Evolutionary conservation across 2,113 vertebrate species (phyloP), one percentile per base, ranked within the genome.

Genomic region (Neolamprologus fasciatus): DNA sequence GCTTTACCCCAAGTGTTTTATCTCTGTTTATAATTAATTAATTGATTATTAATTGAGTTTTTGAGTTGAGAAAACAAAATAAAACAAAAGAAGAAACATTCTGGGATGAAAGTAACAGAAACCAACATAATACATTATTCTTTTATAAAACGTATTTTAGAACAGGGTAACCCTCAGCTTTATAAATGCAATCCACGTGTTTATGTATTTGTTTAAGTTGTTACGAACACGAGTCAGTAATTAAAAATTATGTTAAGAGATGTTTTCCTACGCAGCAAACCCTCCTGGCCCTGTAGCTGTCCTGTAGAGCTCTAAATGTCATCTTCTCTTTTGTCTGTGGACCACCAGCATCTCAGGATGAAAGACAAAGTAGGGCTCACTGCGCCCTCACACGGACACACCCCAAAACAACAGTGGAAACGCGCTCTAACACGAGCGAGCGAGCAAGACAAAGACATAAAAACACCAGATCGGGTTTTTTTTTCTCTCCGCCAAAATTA

Each of bases 321-420:
- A 47, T 90, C 82, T 58, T 92, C 80, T 89, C 92, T 94, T 95
- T 96, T 94, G 94, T 96, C 91, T 94, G 87, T 35, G 87, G 87
- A 89, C 79, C 84, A 90, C 71, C 89, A 86, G 87, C 91, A 89
- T 92, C 82, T 83, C 86, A 66, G 58, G 76, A 80, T 89, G 37
- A 45, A 80, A 53, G 50, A 33, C 53, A 71, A 85, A 84, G 40
- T 26, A 23, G 45, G 80, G 81, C 73, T 87, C 83, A 68, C 50
- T 86, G 92, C 92, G 94, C 95, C 95, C 95, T 92, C 95, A 19
- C 11, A 89, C 53, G 95, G 95, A 81, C 86, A 11, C 57, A 11
- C 3, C 0, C 63, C 35, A 4, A 68, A 89, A 95, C 47, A 5
- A 83, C 89, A 68, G 9, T 71, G 11, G 7, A 28, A 7, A 19